Percentiles rank a stretch among this genome's conserved stretches.
phyloP scores from a whole-genome alignment of 2,797 vertebrate genomes.

The Clarias platycephalus region DNA sequence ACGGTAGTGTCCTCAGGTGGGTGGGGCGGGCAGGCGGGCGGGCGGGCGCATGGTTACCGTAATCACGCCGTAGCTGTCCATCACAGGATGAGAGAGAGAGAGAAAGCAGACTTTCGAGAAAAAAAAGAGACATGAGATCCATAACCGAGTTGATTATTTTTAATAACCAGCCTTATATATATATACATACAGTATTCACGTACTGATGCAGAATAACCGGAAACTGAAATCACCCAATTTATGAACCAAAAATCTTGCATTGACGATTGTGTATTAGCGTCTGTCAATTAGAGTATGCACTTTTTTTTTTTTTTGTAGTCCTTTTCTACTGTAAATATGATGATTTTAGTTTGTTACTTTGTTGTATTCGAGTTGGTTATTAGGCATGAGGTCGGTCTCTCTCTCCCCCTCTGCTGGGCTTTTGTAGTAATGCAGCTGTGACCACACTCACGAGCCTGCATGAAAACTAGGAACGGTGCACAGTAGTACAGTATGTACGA shows the following conservation, averaged over 20 bases:
- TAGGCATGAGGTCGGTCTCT: slow-evolving; percentile 46
- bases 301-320: too few relatives aligned
- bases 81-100: slow-evolving; percentile 69
- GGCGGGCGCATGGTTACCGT: slow-evolving; percentile 77
- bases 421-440: slow-evolving; percentile 52
- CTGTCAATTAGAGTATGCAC: too few relatives aligned
- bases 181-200: not conserved
- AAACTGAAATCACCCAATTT: not conserved
- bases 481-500: slow-evolving; percentile 19
- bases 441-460: slow-evolving; percentile 61
- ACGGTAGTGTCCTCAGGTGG: slow-evolving; percentile 94
- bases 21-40: slow-evolving; percentile 80
- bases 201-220: not conserved
- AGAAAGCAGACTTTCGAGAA: not conserved
- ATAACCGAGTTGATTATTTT: not conserved
- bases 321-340: not conserved
- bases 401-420: slow-evolving; percentile 75
- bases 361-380: not conserved
- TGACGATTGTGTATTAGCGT: not conserved
- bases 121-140: not conserved
- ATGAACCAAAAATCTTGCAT: not conserved
- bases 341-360: not conserved
- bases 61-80: slow-evolving; percentile 66
- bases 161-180: not conserved
- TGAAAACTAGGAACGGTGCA: slow-evolving; percentile 57